A percentile compares a stretch with the other conserved stretches of the same genome.
phyloP scores from a whole-genome alignment of 2,888 invertebrate species.

The Tachina fera region DNA sequence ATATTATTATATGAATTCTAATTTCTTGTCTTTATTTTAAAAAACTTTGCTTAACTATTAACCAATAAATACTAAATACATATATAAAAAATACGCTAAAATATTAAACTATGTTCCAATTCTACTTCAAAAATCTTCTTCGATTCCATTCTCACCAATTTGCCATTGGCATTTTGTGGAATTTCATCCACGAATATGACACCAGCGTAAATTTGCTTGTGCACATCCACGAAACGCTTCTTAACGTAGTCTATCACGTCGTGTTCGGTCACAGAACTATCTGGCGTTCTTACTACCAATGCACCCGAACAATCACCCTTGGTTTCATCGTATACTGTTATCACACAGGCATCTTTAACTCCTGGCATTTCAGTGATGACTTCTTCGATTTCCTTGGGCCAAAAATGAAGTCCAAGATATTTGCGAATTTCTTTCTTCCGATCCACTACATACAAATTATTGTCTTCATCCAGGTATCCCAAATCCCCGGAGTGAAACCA shows the following conservation, averaged over 20 bases:
- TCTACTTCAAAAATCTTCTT: slow-evolving; percentile 57
- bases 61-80: neutral
- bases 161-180: slow-evolving; percentile 77
- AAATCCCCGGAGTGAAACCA: slow-evolving; percentile 80
- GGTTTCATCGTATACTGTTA: slow-evolving; percentile 72
- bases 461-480: slow-evolving; percentile 78
- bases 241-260: slow-evolving; percentile 76
- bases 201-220: slow-evolving; percentile 77
- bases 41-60: too few relatives aligned
- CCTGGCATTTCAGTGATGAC: slow-evolving; percentile 54
- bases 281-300: slow-evolving; percentile 74
- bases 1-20: too few relatives aligned
- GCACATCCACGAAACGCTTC: slow-evolving; percentile 71
- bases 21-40: too few relatives aligned
- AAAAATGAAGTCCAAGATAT: slow-evolving; percentile 73
- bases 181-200: slow-evolving; percentile 76
- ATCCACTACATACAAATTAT: slow-evolving; percentile 76
- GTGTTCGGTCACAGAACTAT: slow-evolving; percentile 75
- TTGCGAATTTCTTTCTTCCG: slow-evolving; percentile 79
- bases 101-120: slow-evolving; percentile 29
- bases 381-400: slow-evolving; percentile 64
- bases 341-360: slow-evolving; percentile 64
- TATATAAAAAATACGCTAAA: slow-evolving; percentile 1
- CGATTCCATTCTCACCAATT: slow-evolving; percentile 73
- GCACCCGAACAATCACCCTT: slow-evolving; percentile 78